phyloP scores from a whole-genome alignment of 2,113 vertebrate genomes.

The Chamaetylas fuelleborni region DNA sequence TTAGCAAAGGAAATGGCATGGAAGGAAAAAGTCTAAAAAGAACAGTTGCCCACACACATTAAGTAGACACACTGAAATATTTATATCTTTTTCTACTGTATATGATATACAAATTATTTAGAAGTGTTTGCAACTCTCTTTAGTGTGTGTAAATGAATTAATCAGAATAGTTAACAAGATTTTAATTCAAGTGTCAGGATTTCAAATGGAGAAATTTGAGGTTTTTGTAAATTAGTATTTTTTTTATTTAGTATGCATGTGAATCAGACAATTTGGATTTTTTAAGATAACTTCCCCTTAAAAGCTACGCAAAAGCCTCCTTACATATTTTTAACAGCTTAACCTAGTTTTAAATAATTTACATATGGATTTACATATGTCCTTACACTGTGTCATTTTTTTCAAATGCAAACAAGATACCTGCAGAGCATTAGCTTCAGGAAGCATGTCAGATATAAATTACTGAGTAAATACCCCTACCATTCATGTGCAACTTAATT shows the following conservation, averaged over 20 bases:
- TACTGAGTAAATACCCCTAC: conserved; percentile 6
- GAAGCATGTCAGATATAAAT: conserved; percentile 9
- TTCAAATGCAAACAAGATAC: conserved; percentile 13
- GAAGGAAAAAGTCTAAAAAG: neutral
- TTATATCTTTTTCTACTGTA: neutral
- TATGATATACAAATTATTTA: neutral
- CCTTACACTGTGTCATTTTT: neutral
- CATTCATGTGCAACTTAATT: neutral
- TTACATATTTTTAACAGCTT: neutral
- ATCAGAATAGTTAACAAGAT: neutral
- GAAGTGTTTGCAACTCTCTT: neutral
- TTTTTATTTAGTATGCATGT: neutral
- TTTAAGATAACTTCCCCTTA: neutral
- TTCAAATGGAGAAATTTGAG: neutral
- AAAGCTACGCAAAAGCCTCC: neutral
- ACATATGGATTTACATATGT: conserved; percentile 5
- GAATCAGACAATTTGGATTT: neutral
- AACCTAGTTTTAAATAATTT: conserved; percentile 10
- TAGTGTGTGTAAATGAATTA: neutral
- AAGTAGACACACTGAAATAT: neutral
- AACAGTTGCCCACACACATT: neutral
- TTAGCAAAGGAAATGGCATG: neutral
- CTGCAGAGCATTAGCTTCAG: conserved; percentile 15
- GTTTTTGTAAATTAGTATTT: neutral
- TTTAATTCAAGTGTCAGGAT: neutral